Conservation (phyloP, 1,140 invertebrate genomes). For the Melipona quadrifasciata region DNA sequence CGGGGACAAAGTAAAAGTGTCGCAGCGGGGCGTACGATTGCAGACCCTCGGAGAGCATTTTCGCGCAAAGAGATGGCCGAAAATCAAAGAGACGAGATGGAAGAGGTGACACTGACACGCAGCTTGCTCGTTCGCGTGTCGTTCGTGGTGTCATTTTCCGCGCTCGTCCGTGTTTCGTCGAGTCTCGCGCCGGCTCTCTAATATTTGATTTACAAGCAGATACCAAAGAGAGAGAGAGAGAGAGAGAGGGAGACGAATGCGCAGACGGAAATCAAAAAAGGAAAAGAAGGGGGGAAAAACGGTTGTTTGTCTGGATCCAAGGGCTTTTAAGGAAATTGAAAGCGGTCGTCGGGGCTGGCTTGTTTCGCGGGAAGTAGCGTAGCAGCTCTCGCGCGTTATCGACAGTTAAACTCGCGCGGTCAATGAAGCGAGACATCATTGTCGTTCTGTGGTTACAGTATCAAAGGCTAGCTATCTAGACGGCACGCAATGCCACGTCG, state of each 20-base stretch:
- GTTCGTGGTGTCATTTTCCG: too few relatives aligned
- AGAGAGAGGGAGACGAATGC: neutral
- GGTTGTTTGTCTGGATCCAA: constrained; percentile 18
- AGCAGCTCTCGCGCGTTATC: constrained; percentile 28
- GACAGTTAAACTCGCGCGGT: constrained; percentile 52
- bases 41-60: constrained; percentile 38
- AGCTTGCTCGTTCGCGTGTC: too few relatives aligned
- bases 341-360: constrained; percentile 31
- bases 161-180: neutral
- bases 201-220: constrained; percentile 49
- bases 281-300: neutral
- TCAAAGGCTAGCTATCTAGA: constrained; percentile 11
- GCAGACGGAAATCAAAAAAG: constrained; percentile 16
- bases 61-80: constrained; percentile 40
- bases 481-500: constrained; percentile 12
- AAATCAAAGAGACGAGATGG: constrained; percentile 48
- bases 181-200: constrained; percentile 23
- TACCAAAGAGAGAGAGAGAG: constrained; percentile 1
- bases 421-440: constrained; percentile 63
- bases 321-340: constrained; percentile 69
- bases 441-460: constrained; percentile 39
- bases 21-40: neutral
- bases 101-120: neutral
- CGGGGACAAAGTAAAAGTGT: neutral
- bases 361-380: constrained; percentile 32